A percentile compares a stretch with the other conserved stretches of the same genome.
Evolutionary conservation across 1,140 invertebrate genomes (phyloP).

Genomic region (Parasteatoda tepidariorum): DNA sequence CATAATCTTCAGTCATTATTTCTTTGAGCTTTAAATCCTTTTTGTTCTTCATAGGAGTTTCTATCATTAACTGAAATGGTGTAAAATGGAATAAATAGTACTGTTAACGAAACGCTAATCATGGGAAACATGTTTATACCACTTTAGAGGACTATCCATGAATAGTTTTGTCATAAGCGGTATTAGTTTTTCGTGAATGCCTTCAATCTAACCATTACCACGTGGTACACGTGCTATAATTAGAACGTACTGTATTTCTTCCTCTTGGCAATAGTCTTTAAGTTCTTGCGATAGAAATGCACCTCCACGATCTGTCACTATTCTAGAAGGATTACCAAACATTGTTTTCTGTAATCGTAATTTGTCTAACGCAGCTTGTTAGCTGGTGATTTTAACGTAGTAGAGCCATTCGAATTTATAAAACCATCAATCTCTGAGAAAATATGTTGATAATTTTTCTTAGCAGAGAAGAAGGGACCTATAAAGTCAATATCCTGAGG

Average conservation of each 20-base stretch:
- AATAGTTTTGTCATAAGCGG: not conserved
- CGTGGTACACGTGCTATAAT: not conserved
- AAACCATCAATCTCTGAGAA: conserved; percentile 10
- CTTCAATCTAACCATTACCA: conserved; percentile 1
- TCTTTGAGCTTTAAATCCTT: not conserved
- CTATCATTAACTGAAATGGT: no score
- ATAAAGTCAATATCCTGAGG: no score
- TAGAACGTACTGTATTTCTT: not conserved
- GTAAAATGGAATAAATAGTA: no score
- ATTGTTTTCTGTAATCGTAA: not conserved
- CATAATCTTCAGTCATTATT: not conserved
- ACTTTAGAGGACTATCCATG: not conserved
- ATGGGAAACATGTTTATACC: not conserved
- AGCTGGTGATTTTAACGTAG: not conserved
- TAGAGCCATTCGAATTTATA: conserved; percentile 13
- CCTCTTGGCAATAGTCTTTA: no score
- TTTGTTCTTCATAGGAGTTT: no score
- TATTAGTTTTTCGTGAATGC: not conserved
- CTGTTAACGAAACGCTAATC: not conserved
- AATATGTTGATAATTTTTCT: no score
- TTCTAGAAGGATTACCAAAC: conserved; percentile 1
- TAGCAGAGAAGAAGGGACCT: no score
- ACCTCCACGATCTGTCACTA: not conserved
- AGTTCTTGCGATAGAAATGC: not conserved
- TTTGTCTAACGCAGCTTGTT: not conserved